A percentile compares a stretch with the other conserved stretches of the same genome.
Evolutionary conservation across 2,113 vertebrate genomes (phyloP).

Genomic region (Daboia siamensis): DNA sequence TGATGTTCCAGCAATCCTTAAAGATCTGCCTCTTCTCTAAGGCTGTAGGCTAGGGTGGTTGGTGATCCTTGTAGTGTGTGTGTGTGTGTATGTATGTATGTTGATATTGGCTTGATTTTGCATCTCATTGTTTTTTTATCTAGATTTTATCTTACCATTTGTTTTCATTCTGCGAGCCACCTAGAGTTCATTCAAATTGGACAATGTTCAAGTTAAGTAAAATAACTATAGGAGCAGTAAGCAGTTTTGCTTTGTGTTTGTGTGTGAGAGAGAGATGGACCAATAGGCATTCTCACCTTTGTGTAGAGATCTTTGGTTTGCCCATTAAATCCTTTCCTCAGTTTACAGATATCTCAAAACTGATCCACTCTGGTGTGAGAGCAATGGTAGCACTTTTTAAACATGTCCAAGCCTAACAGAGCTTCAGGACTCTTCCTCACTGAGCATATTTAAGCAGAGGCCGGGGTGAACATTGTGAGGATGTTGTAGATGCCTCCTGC

Average conservation of each 20-base stretch:
- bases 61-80: neutral
- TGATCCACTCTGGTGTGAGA: neutral
- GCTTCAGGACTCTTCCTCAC: neutral
- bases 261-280: neutral
- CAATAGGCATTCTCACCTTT: neutral
- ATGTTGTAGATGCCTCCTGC: neutral
- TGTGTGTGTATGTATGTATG: neutral
- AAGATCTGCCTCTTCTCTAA: neutral
- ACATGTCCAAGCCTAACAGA: neutral
- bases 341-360: neutral
- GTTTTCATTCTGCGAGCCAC: neutral
- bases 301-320: neutral
- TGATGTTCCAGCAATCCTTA: neutral
- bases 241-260: neutral
- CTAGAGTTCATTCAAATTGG: neutral
- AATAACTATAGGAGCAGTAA: neutral
- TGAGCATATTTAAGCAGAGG: neutral
- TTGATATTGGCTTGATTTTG: neutral
- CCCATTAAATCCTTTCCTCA: neutral
- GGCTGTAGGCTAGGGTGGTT: neutral
- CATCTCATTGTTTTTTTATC: neutral
- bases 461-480: neutral
- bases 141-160: neutral
- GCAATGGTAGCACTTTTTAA: neutral
- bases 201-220: neutral